Evolutionary conservation across 2,888 invertebrate genomes (phyloP), one percentile per base, ranked within the genome.

Genomic region (Pandemis cinnamomeana): DNA sequence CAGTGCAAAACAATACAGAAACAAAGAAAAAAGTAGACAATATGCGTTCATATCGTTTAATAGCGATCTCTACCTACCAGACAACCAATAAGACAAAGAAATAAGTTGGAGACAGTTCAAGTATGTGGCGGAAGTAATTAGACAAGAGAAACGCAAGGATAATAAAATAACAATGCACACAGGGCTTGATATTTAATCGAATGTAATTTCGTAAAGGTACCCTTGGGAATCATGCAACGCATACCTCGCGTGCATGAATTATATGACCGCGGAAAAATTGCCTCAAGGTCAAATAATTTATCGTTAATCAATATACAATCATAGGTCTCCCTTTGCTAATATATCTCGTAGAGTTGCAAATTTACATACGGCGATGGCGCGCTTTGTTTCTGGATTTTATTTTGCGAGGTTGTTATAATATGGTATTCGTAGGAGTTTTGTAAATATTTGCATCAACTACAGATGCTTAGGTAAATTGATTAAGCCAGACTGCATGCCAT

Each of bases 331-430:
- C 75, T 77, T 78, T 76, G 77, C 77, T 76, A 80, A 79, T 79
- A 76, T 76, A 75, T 76, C 84, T 75, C 79, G 58, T 74, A 42
- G 58, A 75, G 44, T 67, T 15, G 51, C 75, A 72, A 82, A 88
- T 90, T 89, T 86, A 78, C 88, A 87, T 86, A 83, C 75, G 82
- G 87, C 83, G 87, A 88, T 80, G 80, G 87, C 86, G 79, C 87
- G 83, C 81, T 83, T 76, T 48, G 82, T 67, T 76, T 68, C 75
- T n/a, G 71, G 68, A 80, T 80, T 81, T 83, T 72, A 71, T 75
- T 60, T 68, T 72, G 67, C 58, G 20, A 71, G 75, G 72, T 76
- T 63, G 70, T 76, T 63, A 51, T 48, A 13, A 51, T 48, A 13
- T 55, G 10, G 27, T 6, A 11, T 20, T n/a, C n/a, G n/a, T n/a